A percentile compares a stretch with the other conserved stretches of the same genome.
phyloP scores from a whole-genome alignment of 1,140 invertebrate species.

The Drosophila arizonae region DNA sequence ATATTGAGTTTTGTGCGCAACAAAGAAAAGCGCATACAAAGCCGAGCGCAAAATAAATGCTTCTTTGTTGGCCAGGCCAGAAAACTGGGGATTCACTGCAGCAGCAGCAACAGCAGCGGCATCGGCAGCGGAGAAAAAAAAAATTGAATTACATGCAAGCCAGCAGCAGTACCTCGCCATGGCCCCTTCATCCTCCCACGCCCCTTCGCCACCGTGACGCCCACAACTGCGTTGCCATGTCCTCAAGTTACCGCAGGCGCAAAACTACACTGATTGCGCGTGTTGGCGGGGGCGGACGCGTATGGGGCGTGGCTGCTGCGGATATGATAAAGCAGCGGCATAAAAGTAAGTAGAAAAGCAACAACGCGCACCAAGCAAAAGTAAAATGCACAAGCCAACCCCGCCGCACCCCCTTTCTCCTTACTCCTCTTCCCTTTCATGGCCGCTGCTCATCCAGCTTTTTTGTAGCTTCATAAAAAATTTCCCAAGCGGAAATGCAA shows the following conservation, averaged over 20 bases:
- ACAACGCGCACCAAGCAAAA: conserved; percentile 52
- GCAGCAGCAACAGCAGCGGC: conserved; percentile 4
- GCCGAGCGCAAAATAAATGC: conserved; percentile 77
- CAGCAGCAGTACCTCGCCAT: conserved; percentile 27
- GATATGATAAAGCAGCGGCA: conserved; percentile 72
- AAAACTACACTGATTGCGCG: conserved; percentile 76
- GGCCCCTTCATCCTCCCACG: neutral
- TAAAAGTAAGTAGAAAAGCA: conserved; percentile 73
- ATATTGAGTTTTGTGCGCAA: conserved; percentile 79
- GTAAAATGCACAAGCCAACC: conserved; percentile 41
- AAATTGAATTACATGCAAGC: conserved; percentile 79
- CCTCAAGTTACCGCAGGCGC: conserved; percentile 69
- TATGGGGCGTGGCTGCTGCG: conserved; percentile 44
- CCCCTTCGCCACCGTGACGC: neutral
- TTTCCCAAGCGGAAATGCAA: conserved; percentile 81
- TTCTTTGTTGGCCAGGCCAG: conserved; percentile 61
- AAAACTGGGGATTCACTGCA: conserved; percentile 4
- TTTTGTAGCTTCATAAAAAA: conserved; percentile 80
- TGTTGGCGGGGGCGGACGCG: conserved; percentile 20
- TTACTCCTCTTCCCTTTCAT: conserved; percentile 11
- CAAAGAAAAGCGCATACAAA: conserved; percentile 79
- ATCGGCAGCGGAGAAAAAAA: conserved; percentile 31
- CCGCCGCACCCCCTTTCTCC: conserved; percentile 15
- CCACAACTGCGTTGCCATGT: conserved; percentile 23
- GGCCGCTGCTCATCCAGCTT: conserved; percentile 42